Percentiles rank a stretch among this genome's conserved stretches.
Conservation (phyloP, 2,797 vertebrate species). For the Characodon lateralis region DNA sequence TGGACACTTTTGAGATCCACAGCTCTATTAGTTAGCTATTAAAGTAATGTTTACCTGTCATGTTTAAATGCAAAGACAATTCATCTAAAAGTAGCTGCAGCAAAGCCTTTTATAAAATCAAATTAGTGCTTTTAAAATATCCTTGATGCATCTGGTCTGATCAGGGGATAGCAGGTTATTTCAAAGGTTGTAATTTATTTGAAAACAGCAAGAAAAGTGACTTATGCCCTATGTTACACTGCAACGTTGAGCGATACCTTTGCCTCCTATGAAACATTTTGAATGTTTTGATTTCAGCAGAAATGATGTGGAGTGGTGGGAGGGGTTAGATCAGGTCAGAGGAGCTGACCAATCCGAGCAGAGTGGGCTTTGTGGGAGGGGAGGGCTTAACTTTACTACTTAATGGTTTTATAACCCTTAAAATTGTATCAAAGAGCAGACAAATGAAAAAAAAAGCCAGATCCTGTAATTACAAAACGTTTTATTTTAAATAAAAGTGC, state of each 20-base stretch:
- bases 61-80: background rate
- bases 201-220: background rate
- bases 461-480: background rate
- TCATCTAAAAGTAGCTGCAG: background rate
- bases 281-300: constrained; percentile 7
- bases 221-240: background rate
- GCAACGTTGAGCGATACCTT: background rate
- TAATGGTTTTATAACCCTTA: constrained; percentile 4
- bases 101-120: background rate
- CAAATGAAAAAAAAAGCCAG: too few species aligned
- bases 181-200: background rate
- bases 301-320: constrained; percentile 3
- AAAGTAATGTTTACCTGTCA: background rate
- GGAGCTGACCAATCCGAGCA: constrained; percentile 12
- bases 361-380: background rate
- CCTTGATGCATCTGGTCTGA: background rate
- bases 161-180: background rate
- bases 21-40: background rate
- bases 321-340: constrained; percentile 8
- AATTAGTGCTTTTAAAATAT: background rate
- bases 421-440: background rate
- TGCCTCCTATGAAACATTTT: background rate
- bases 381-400: background rate
- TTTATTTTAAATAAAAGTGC: background rate
- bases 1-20: background rate